phyloP scores from a whole-genome alignment of 1,140 invertebrate species.

The Thrips palmi region DNA sequence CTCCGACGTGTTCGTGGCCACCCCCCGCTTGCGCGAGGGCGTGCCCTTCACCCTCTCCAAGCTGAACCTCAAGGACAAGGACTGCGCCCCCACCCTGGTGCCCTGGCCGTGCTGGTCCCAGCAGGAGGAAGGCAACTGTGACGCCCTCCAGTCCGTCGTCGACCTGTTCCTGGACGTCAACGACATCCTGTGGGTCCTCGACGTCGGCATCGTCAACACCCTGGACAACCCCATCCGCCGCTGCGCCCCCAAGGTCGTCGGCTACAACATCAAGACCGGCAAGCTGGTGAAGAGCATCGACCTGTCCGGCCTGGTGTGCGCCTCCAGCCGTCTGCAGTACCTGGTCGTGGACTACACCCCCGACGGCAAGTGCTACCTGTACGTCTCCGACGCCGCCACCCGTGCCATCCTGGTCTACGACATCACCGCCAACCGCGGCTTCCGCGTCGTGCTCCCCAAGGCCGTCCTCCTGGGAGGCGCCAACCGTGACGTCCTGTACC shows the following conservation, averaged over 20 bases:
- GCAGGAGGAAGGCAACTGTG: slow-evolving; percentile 39
- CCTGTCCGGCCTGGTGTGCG: slow-evolving; percentile 28
- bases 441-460: slow-evolving; percentile 16
- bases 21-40: slow-evolving; percentile 35
- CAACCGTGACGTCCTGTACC: slow-evolving; percentile 33
- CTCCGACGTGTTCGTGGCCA: slow-evolving; percentile 32
- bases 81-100: slow-evolving; percentile 25
- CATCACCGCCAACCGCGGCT: slow-evolving; percentile 30
- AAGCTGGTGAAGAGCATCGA: slow-evolving; percentile 39
- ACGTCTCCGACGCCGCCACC: slow-evolving; percentile 37
- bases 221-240: slow-evolving; percentile 36
- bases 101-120: slow-evolving; percentile 40
- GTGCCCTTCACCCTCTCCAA: slow-evolving; percentile 39
- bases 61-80: slow-evolving; percentile 25
- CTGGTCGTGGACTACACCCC: slow-evolving; percentile 34
- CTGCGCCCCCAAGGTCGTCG: slow-evolving; percentile 45
- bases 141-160: slow-evolving; percentile 37
- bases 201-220: slow-evolving; percentile 43
- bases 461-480: slow-evolving; percentile 22
- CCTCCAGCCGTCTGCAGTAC: slow-evolving; percentile 35
- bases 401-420: slow-evolving; percentile 42
- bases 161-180: slow-evolving; percentile 35
- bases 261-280: slow-evolving; percentile 33
- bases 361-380: slow-evolving; percentile 27
- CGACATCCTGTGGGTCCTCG: slow-evolving; percentile 46